phyloP scores from a whole-genome alignment of 2,113 vertebrate species.

The Ondatra zibethicus region DNA sequence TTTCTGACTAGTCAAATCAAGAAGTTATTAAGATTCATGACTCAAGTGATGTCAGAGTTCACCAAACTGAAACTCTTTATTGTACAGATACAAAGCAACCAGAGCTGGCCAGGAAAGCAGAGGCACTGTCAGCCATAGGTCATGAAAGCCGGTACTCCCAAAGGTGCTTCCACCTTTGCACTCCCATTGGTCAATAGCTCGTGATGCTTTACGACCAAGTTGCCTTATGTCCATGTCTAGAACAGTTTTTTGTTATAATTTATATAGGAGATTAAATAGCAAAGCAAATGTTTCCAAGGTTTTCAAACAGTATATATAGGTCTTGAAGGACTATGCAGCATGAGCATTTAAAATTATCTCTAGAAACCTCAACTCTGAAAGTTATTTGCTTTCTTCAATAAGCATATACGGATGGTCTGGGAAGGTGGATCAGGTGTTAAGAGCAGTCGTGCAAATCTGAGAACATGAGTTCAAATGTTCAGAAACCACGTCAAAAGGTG shows the following conservation, averaged over 20 bases:
- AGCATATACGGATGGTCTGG: not conserved
- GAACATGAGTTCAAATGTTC: not conserved
- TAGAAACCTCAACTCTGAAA: not conserved
- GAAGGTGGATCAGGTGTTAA: not conserved
- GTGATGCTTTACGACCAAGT: not conserved
- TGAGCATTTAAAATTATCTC: not conserved
- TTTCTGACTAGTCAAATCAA: constrained; percentile 28
- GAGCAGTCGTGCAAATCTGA: not conserved
- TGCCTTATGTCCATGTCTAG: not conserved
- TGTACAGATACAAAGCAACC: not conserved
- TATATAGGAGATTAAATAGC: not conserved
- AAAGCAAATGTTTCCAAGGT: not conserved
- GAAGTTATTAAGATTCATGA: not conserved
- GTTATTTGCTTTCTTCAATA: not conserved
- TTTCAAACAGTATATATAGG: not conserved
- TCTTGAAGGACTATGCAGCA: not conserved
- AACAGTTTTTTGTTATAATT: not conserved
- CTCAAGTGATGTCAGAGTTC: not conserved
- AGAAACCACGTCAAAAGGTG: not conserved
- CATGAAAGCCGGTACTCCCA: not conserved
- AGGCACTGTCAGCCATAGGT: too few relatives aligned
- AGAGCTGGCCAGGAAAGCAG: not conserved
- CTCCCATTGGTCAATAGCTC: not conserved
- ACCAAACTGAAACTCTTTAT: not conserved
- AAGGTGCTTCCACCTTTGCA: not conserved